Base-by-base conservation (phyloP, 2,113 vertebrate genomes). In the Nothobranchius furzeri region DNA sequence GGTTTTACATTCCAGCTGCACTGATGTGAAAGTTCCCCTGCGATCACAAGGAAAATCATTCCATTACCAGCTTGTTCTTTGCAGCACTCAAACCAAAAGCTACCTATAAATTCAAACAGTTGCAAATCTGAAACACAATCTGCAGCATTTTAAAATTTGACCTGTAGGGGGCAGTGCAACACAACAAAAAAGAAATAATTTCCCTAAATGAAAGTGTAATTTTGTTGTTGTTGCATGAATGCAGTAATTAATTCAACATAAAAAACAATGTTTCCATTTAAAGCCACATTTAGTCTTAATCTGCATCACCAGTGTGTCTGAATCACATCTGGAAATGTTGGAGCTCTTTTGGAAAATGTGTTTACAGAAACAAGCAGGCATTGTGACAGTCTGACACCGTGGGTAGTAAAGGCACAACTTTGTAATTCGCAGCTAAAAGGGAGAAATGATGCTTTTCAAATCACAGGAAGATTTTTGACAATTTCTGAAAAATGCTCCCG, bases 131-230 rank as follows among this genome's bases (percentile, higher is more conserved):
- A 7, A 37, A 1, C 7, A 20, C 36, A 40, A 2, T 62, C 15
- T 17, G 12, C 60, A 10, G 56, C 42, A n/a, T 65, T 77, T 40
- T 68, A 24, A 37, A 11, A 2, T 36, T 36, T 73, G 58, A 35
- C 0, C 88, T 76, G 67, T 57, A 37, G 89, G 62, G 89, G 89
- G 85, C 88, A 88, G 75, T 86, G 48, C 30, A 73, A 64, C 64
- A 87, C 73, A 81, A 52, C 49, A 12, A 14, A 1, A 40, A 7
- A 37, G 25, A 17, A 30, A 6, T 4, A 0, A 30, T 55, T 30
- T 60, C 6, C 12, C 51, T 67, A 2, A 36, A 61, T 35, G 50
- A 14, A 51, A 2, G 3, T 58, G 6, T 13, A 59, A 57, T 61
- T 30, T 30, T 3, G 30, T 3, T 30, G 2, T 11, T 60, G 63